Base-by-base conservation (phyloP, 2,113 vertebrate species). In the Parotia lawesii region DNA sequence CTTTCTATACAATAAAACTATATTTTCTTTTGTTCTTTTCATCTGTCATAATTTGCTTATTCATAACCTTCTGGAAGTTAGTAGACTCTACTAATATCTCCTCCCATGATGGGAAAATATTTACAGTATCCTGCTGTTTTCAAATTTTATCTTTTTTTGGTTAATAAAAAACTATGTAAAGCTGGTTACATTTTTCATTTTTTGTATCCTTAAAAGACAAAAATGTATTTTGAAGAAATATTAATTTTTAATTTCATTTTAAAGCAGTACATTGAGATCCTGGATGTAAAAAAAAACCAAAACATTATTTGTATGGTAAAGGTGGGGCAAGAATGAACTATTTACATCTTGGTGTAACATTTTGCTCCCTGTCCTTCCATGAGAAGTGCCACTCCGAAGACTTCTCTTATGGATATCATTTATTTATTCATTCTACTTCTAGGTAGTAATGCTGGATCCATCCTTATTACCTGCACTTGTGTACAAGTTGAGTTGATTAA, bases 301-400 rank as follows among this genome's bases (percentile, higher is more conserved):
- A 51, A 1, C 10, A 20, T 38, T 1, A 14, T 48, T 72, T 70
- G 0, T 48, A 12, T n/a, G 7, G 11, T 33, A 71, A 75, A 45
- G 3, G 22, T 33, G 9, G 23, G 4, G 48, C 8, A 76, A 80
- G 21, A 67, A 54, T 20, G 13, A 73, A 57, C 14, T 51, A 28
- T 19, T 47, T n/a, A n/a, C 8, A 5, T 11, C 21, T 35, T 77
- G 12, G 21, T 28, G 64, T 47, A 83, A 25, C 1, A 50, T 35
- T 60, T 65, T 69, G 0, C 18, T 83, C 29, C 27, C 6, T 28
- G 2, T 35, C 9, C 11, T 24, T 83, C 13, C 13, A 23, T 18
- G 10, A 9, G 15, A 65, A 61, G 3, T 25, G 3, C 20, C 8
- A 18, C 13, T 66, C 15, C 21, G 12, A 31, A 84, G 28, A 25